phyloP scores from a whole-genome alignment of 1,140 invertebrate genomes.

The Hypsibius dujardini region DNA sequence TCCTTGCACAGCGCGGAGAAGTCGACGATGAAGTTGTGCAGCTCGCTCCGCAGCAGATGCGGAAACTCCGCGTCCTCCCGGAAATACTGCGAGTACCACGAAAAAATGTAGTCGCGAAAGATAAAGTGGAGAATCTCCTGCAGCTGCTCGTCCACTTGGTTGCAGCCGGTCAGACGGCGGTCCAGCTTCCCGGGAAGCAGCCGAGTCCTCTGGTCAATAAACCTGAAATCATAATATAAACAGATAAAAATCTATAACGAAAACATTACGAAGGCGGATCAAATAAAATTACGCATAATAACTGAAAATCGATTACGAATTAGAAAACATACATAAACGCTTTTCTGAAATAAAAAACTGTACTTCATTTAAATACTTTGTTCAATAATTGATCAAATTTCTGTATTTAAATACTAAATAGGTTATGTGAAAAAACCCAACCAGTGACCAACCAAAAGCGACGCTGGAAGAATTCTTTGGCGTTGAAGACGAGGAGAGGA shows the following conservation, averaged over 20 bases:
- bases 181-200: background rate
- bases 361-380: no score
- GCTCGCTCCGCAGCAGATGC: background rate
- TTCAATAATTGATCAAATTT: no score
- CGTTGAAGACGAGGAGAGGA: background rate
- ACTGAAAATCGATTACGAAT: no score
- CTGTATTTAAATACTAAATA: no score
- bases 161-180: background rate
- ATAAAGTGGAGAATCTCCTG: background rate
- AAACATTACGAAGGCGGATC: no score
- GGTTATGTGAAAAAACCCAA: no score
- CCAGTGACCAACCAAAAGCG: background rate
- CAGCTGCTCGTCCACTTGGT: conserved; percentile 7
- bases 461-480: background rate
- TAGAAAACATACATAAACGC: no score
- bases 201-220: background rate
- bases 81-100: background rate
- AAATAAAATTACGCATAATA: no score
- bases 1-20: conserved; percentile 12
- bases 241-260: no score
- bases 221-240: no score
- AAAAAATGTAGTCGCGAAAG: conserved; percentile 7
- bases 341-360: no score
- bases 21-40: conserved; percentile 14
- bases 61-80: conserved; percentile 10